phyloP scores from a whole-genome alignment of 1,140 invertebrate species.

The Zaprionus gabonicus region DNA sequence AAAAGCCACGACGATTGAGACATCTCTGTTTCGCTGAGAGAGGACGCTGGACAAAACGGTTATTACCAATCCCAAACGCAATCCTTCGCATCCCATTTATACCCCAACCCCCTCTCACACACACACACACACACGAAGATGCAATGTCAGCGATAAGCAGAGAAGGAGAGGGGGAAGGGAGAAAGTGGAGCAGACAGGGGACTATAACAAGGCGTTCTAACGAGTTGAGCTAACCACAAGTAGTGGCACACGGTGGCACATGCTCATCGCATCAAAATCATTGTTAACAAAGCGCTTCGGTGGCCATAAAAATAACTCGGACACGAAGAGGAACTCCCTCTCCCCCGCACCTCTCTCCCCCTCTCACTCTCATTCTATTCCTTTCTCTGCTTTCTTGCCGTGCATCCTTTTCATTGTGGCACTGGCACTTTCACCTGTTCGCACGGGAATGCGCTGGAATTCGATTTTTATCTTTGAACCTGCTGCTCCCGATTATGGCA shows the following conservation, averaged over 20 bases:
- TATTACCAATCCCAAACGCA: constrained; percentile 58
- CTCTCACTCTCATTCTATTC: background rate
- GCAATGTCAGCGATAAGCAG: constrained; percentile 63
- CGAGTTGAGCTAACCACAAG: constrained; percentile 75
- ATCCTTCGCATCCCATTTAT: constrained; percentile 53
- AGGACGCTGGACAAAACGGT: constrained; percentile 67
- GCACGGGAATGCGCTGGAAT: constrained; percentile 53
- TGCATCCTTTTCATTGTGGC: constrained; percentile 55
- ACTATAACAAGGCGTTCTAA: constrained; percentile 66
- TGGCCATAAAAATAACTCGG: constrained; percentile 72
- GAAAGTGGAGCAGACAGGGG: constrained; percentile 23
- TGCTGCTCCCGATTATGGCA: constrained; percentile 82
- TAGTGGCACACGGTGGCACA: constrained; percentile 58
- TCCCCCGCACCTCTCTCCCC: background rate
- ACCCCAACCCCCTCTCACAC: constrained; percentile 17
- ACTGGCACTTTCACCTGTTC: constrained; percentile 75
- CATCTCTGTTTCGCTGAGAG: constrained; percentile 70
- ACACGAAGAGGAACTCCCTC: background rate
- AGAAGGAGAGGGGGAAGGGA: constrained; percentile 4
- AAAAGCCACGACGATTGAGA: constrained; percentile 73
- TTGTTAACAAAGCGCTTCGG: constrained; percentile 80
- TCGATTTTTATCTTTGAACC: constrained; percentile 82
- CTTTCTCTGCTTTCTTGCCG: background rate
- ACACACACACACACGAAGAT: constrained; percentile 36
- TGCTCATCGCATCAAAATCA: constrained; percentile 63